Conservation (phyloP, 2,113 vertebrate species). For the Dinomys branickii region DNA sequence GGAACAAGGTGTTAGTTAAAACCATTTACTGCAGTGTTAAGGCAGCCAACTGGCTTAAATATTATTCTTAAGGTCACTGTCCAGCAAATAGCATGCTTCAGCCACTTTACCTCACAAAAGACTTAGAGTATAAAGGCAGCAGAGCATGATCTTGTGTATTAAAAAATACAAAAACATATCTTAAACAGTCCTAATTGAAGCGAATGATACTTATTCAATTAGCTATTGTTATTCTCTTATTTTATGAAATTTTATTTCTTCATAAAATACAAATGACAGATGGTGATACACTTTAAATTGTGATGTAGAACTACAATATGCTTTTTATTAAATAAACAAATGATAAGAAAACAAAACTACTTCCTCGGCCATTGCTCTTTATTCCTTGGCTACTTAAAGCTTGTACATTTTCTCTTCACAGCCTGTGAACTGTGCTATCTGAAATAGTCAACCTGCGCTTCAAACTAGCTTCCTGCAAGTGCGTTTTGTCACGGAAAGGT, state of each 20-base stretch:
- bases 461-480: not conserved
- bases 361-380: not conserved
- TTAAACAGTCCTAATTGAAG: not conserved
- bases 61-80: not conserved
- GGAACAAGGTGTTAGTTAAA: not conserved
- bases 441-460: constrained; percentile 6
- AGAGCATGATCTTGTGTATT: not conserved
- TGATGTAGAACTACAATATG: not conserved
- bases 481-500: not conserved
- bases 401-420: not conserved
- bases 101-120: not conserved
- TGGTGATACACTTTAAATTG: not conserved
- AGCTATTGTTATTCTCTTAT: not conserved
- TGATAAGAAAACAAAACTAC: not conserved
- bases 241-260: not conserved
- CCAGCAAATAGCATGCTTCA: not conserved
- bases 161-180: not conserved
- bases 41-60: not conserved
- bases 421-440: not conserved
- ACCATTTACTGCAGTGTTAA: not conserved
- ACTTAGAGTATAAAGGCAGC: not conserved
- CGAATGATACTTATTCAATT: not conserved
- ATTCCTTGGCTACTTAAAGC: not conserved
- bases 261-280: not conserved
- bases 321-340: not conserved